These are phyloP conservation scores for Chaetura pelagica DNA, from an alignment of 2,113 vertebrate species.

Conservation along the genomic window DNA sequence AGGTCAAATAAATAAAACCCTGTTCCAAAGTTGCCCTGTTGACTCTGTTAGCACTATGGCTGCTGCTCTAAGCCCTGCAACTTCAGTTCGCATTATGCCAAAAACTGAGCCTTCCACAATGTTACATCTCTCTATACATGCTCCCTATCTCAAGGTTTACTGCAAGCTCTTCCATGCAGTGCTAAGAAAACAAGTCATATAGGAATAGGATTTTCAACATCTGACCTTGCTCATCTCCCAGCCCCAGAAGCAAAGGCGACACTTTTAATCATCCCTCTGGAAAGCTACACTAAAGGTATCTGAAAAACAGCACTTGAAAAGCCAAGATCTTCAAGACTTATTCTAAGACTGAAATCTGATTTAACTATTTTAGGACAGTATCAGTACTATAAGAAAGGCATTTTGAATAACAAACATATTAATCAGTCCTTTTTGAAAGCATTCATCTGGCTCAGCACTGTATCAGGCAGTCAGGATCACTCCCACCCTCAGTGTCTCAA, in stretches of 20 bases:
- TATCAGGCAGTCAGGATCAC: neutral
- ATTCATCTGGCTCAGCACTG: neutral
- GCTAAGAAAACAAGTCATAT: neutral
- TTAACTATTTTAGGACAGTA: neutral
- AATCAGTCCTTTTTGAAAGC: neutral
- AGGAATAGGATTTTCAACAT: neutral
- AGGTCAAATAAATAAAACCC: slow-evolving; percentile 34
- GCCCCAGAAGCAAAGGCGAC: neutral
- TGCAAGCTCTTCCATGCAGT: neutral
- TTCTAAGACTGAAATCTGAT: neutral
- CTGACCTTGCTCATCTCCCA: neutral
- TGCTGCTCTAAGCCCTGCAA: neutral
- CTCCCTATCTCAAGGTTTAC: neutral
- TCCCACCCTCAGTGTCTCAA: neutral
- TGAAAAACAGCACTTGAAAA: neutral
- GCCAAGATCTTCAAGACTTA: neutral
- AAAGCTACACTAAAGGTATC: neutral
- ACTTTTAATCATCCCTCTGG: neutral
- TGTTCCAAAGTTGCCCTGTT: neutral
- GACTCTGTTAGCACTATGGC: neutral
- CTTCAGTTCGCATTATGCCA: neutral
- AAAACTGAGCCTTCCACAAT: neutral
- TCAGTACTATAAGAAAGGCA: neutral
- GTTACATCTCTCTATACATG: neutral
- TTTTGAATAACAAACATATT: neutral